Evolutionary conservation across 1,140 invertebrate species (phyloP).

Genomic region (Frieseomelitta varia): DNA sequence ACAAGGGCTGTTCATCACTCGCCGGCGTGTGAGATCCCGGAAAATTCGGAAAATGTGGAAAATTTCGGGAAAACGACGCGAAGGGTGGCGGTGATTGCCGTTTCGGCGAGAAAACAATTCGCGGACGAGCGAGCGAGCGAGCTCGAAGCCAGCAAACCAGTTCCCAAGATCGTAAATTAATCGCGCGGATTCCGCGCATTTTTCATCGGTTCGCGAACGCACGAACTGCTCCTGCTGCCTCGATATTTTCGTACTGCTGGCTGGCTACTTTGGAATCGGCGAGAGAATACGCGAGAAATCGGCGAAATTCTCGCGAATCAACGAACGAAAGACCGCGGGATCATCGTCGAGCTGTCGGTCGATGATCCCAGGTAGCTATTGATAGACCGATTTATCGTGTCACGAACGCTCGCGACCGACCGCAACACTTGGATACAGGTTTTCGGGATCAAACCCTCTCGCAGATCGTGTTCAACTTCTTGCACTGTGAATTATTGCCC

Average conservation of each 20-base stretch:
- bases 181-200: slow-evolving; percentile 21
- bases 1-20: not conserved
- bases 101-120: slow-evolving; percentile 1
- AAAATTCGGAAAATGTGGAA: not conserved
- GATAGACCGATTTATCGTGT: slow-evolving; percentile 43
- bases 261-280: not conserved
- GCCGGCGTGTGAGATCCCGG: too few relatives aligned
- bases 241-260: slow-evolving; percentile 33
- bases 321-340: slow-evolving; percentile 12
- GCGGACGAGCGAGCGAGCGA: not conserved
- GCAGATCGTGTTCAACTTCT: too few relatives aligned
- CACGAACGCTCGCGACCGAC: not conserved
- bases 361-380: slow-evolving; percentile 40
- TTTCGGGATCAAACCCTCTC: too few relatives aligned
- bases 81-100: not conserved
- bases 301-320: slow-evolving; percentile 28
- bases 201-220: slow-evolving; percentile 16
- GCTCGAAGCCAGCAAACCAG: not conserved
- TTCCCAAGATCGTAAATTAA: slow-evolving; percentile 34
- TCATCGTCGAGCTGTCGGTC: slow-evolving; percentile 34
- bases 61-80: not conserved
- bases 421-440: not conserved
- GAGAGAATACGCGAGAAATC: slow-evolving; percentile 30
- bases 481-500: too few relatives aligned
- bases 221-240: not conserved